Conservation (phyloP, 2,888 invertebrate genomes). For the Xestia c-nigrum region DNA sequence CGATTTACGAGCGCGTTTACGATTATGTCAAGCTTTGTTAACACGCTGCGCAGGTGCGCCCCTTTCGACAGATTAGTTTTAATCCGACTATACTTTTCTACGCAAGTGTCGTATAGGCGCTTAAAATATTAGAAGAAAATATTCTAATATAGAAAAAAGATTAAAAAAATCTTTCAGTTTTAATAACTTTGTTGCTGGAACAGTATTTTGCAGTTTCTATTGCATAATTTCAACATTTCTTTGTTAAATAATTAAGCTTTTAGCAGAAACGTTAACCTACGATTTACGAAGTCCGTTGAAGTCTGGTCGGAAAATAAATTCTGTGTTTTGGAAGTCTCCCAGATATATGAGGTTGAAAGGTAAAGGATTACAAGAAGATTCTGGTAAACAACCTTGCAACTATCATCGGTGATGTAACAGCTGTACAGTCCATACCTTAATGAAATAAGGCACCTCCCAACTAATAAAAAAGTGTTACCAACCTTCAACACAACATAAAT, state of each 20-base stretch:
- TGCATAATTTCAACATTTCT: not conserved
- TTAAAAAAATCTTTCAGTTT: not conserved
- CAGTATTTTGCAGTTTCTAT: not conserved
- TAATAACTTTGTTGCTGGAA: not conserved
- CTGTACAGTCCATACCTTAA: not conserved
- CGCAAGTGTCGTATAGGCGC: not conserved
- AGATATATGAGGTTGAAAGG: not conserved
- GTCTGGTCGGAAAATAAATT: not conserved
- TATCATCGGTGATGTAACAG: not conserved
- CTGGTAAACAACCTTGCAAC: not conserved
- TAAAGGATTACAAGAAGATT: not conserved
- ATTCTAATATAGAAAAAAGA: not conserved
- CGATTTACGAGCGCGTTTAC: slow-evolving; percentile 80
- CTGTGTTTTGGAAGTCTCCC: not conserved
- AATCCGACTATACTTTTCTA: slow-evolving; percentile 52
- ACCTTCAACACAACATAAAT: slow-evolving; percentile 29
- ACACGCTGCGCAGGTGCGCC: slow-evolving; percentile 75
- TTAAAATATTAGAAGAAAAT: not conserved
- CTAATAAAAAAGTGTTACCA: not conserved
- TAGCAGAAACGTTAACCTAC: not conserved
- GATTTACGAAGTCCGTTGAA: too few relatives aligned
- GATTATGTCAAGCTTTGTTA: slow-evolving; percentile 75
- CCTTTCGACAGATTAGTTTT: slow-evolving; percentile 68
- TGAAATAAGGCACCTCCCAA: not conserved
- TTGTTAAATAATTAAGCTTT: not conserved